Evolutionary conservation across 2,113 vertebrate species (phyloP).

Genomic region (Ursus arctos): DNA sequence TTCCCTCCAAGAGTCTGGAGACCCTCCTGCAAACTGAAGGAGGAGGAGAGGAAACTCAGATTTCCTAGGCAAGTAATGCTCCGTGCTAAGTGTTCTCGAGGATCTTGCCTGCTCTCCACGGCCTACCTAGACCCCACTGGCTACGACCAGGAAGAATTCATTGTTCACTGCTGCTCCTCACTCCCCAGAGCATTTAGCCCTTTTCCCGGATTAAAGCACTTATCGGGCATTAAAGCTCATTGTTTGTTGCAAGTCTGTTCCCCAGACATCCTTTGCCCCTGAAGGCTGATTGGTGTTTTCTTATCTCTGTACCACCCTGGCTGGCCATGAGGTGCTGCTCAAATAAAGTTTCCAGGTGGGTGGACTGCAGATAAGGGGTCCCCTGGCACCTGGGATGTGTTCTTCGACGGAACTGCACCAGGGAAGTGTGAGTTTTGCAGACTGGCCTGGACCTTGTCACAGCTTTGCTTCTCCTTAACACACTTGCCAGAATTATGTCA

Average conservation of each 20-base stretch:
- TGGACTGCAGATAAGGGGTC: not conserved
- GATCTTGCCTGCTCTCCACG: not conserved
- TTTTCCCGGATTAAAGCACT: not conserved
- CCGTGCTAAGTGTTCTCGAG: not conserved
- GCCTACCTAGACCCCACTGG: not conserved
- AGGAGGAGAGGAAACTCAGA: not conserved
- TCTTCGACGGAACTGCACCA: not conserved
- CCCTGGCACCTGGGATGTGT: not conserved
- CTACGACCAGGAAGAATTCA: not conserved
- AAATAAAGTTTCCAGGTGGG: not conserved
- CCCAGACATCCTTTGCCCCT: not conserved
- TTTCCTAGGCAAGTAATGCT: not conserved
- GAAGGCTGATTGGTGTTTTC: not conserved
- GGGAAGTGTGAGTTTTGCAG: not conserved
- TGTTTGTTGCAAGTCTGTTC: not conserved
- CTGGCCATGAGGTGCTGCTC: not conserved
- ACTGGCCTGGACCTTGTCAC: not conserved
- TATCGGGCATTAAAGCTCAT: not conserved
- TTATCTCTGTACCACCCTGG: not conserved
- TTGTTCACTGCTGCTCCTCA: not conserved
- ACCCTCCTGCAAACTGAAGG: not conserved
- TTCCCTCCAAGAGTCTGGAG: not conserved
- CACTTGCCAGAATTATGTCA: slow-evolving; percentile 38
- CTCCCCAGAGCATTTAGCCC: not conserved
- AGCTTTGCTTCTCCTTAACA: not conserved